A percentile compares a stretch with the other conserved stretches of the same genome.
Evolutionary conservation across 2,888 invertebrate genomes (phyloP).

Genomic region (Pseudococcus viburni): DNA sequence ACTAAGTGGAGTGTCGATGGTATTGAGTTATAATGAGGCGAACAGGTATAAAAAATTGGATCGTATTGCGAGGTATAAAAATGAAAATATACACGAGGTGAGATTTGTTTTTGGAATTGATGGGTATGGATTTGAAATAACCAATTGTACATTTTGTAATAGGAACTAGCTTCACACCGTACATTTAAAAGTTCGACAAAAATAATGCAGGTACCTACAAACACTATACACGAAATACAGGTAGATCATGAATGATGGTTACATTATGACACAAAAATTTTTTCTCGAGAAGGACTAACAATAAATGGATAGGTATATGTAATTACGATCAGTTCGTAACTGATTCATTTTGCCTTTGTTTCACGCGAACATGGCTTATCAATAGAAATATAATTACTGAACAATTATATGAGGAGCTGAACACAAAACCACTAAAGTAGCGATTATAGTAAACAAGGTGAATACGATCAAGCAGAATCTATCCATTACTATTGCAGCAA

Average conservation of each 20-base stretch:
- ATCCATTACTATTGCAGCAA: constrained; percentile 98
- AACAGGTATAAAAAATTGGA: constrained; percentile 1
- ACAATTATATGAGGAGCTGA: constrained; percentile 96
- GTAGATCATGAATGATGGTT: constrained; percentile 3
- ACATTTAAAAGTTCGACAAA: neutral
- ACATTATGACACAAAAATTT: neutral
- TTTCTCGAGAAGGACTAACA: neutral
- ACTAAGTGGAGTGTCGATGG: neutral
- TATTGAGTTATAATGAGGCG: neutral
- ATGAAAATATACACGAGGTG: neutral
- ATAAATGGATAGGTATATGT: constrained; percentile 6
- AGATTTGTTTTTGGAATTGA: neutral
- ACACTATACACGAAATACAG: neutral
- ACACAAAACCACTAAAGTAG: constrained; percentile 90
- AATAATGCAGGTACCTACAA: constrained; percentile 10
- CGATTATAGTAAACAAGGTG: constrained; percentile 93
- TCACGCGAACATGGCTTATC: neutral
- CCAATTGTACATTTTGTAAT: neutral
- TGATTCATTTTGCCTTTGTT: neutral
- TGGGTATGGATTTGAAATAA: neutral
- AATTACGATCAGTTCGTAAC: neutral
- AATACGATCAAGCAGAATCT: constrained; percentile 96
- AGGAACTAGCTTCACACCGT: constrained; percentile 12
- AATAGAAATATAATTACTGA: constrained; percentile 75
- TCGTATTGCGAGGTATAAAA: constrained; percentile 22